Conservation (phyloP, 2,888 invertebrate genomes). For the Drosophila infuscata region DNA sequence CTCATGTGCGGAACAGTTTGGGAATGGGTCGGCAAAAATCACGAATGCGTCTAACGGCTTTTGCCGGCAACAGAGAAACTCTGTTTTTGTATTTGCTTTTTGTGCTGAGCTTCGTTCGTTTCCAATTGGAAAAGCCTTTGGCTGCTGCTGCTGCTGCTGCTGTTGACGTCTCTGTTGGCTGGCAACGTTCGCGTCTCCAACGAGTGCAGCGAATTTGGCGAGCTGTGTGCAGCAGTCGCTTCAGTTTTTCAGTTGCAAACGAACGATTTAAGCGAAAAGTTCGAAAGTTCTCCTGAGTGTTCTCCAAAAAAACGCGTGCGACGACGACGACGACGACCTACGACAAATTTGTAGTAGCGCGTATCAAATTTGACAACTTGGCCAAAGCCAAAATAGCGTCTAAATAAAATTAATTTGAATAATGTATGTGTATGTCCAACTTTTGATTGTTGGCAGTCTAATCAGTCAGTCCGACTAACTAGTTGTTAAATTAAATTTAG, state of each 20-base stretch:
- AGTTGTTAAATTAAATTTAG: neutral
- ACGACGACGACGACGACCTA: conserved; percentile 43
- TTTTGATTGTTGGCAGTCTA: conserved; percentile 5
- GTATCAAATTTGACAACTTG: conserved; percentile 19
- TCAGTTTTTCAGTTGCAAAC: conserved; percentile 84
- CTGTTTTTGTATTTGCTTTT: conserved; percentile 60
- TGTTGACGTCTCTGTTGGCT: conserved; percentile 40
- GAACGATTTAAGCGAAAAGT: conserved; percentile 83
- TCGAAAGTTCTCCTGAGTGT: conserved; percentile 57
- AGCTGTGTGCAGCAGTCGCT: conserved; percentile 70
- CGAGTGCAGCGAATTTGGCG: conserved; percentile 65
- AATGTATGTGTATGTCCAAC: neutral
- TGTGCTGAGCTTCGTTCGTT: conserved; percentile 45
- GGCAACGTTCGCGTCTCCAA: conserved; percentile 47
- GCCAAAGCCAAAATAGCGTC: conserved; percentile 1
- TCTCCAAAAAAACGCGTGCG: conserved; percentile 46
- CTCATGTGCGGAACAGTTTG: conserved; percentile 44
- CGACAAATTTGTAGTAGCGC: conserved; percentile 35
- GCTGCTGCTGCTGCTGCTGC: conserved; percentile 32
- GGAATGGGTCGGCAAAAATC: conserved; percentile 44
- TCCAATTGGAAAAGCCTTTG: conserved; percentile 63
- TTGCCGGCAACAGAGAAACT: conserved; percentile 43
- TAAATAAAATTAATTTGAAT: neutral
- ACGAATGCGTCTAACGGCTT: conserved; percentile 44
- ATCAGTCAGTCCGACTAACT: neutral